Base-by-base conservation (phyloP, 2,113 vertebrate genomes). In the Campylorhamphus procurvoides region DNA sequence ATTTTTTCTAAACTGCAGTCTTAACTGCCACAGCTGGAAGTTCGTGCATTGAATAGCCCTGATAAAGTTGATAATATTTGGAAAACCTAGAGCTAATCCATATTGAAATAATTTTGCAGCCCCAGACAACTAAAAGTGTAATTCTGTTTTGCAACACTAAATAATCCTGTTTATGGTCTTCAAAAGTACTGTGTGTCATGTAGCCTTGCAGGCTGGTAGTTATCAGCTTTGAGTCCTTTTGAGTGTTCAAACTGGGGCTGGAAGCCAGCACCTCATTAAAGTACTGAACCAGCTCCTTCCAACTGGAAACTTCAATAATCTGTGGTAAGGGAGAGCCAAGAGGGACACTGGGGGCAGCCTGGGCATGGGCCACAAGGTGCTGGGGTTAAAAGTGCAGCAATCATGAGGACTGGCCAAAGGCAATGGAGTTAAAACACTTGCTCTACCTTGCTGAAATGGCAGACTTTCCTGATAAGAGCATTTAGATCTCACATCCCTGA, bases 271-370 rank as follows among this genome's bases (percentile, higher is more conserved):
- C 47, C 39, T 69, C 46, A 47, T 82, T 91, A 64, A 93, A 85
- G 60, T 29, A 69, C 18, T 84, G 52, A 40, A n/a, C 23, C 35
- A 68, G 25, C 53, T 87, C 78, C 73, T 78, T 87, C 82, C 80
- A 86, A 39, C 19, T 88, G 92, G 75, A 80, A 95, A 93, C 35
- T 64, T 79, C 73, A 76, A 82, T 67, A 91, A 93, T 52, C 53
- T 55, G 69, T 79, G 84, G 82, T 91, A 93, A 89, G 79, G 62
- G 24, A 78, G 55, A 6, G 17, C 76, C 82, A 93, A 3, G 6
- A 68, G 46, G 75, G 87, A 40, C 35, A 29, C 64, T 60, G 67
- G 47, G 53, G 87, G 67, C 72, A 60, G 63, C 33, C 66, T 72
- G 46, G 39, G 24, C 5, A 0, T 12, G 12, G 53, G 47, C 55